Evolutionary conservation across 2,888 invertebrate species (phyloP), one percentile per base, ranked within the genome.

Genomic region (Sipha maydis): DNA sequence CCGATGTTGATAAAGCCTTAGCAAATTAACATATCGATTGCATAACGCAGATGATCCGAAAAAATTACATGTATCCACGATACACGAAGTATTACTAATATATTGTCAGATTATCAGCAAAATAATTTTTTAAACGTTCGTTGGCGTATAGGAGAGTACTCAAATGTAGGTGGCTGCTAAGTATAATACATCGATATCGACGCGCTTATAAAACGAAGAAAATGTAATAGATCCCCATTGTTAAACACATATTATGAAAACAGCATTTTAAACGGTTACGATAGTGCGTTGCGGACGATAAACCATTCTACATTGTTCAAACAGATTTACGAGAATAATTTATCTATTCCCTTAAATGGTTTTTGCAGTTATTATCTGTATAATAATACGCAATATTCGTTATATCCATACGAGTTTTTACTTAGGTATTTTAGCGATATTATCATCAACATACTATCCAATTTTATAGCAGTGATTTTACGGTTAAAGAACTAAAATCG

Each of bases 401-500:
- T 61, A 3, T 25, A 61, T 61, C 21, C 25, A 61, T 25, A 25
- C 61, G 61, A 61, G 21, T 61, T 61, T 61, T 61, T 25, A 25
- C 61, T 61, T 61, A 61, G 21, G 61, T 21, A 61, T 61, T 48
- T 48, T 61, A 61, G 8, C 21, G 7, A 61, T 61, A 61, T 25
- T 61, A 61, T 48, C 11, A 48, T 48, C 48, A 48, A 8, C 0
- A 56, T 56, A 19, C 56, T 2, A 14, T 56, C 4, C 19, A 21
- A 48, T 77, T 77, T 48, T 77, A 77, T 48, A 17, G 48, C 17
- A 48, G 48, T 41, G 17, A 48, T 77, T 48, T 48, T 77, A 48
- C 28, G 48, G 17, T 28, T 48, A 77, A 77, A 77, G 77, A 77
- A 48, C 19, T 77, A 48, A 48, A 77, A 77, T 48, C 28, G 41